A percentile compares a stretch with the other conserved stretches of the same genome.
phyloP scores from a whole-genome alignment of 1,140 invertebrate species.

The Trichonephila inaurata region DNA sequence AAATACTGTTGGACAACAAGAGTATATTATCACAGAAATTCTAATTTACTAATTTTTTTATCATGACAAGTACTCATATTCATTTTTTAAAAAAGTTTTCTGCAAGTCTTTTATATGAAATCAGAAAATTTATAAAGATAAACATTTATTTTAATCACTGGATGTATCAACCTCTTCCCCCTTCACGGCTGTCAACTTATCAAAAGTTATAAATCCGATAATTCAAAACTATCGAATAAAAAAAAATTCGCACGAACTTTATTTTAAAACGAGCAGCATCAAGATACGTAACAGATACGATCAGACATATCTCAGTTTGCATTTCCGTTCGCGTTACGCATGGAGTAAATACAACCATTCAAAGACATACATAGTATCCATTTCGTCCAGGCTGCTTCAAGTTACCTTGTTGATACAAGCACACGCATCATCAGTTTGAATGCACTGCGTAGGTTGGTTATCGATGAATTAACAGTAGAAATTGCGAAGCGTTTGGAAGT shows the following conservation, averaged over 20 bases:
- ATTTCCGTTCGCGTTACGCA: neutral
- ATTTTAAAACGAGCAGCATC: neutral
- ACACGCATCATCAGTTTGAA: constrained; percentile 18
- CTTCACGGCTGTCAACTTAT: neutral
- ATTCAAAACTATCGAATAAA: neutral
- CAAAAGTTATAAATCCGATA: constrained; percentile 1
- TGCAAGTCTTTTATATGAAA: too few species aligned
- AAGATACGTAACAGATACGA: neutral
- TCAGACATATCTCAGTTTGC: neutral
- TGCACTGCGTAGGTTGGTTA: neutral
- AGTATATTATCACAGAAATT: too few species aligned
- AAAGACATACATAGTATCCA: neutral
- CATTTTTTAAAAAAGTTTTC: too few species aligned
- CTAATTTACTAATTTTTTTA: too few species aligned
- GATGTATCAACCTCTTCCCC: neutral
- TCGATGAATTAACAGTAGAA: constrained; percentile 2
- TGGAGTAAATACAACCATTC: neutral
- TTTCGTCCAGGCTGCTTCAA: neutral
- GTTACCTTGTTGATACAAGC: neutral
- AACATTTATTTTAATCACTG: too few species aligned
- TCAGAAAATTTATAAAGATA: too few species aligned
- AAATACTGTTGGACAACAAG: too few species aligned
- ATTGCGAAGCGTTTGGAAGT: neutral
- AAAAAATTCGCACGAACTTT: constrained; percentile 19
- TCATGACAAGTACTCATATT: too few species aligned